Evolutionary conservation across 2,888 invertebrate species (phyloP).

Genomic region (Patella depressa): DNA sequence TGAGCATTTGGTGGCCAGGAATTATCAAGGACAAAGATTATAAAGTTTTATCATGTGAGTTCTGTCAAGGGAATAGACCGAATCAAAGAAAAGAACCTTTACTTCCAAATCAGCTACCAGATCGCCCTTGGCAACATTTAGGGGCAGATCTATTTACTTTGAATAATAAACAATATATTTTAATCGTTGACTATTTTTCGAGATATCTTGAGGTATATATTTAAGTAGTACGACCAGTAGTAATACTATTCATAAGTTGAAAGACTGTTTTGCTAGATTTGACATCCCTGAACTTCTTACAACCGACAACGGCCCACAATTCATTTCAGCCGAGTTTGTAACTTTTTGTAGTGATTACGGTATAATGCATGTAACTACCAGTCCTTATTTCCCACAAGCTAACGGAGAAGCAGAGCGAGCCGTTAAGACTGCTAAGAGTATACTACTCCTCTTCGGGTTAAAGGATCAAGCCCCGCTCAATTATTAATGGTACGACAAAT

Average conservation of each 20-base stretch:
- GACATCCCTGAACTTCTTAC: not conserved
- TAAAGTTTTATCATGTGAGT: no score
- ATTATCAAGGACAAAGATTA: no score
- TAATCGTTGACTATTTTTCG: constrained; percentile 32
- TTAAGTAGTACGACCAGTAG: no score
- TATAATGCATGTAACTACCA: no score
- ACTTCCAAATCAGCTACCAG: no score
- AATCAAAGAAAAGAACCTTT: no score
- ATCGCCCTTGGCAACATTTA: no score
- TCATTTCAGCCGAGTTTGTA: not conserved
- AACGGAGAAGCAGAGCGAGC: constrained; percentile 24
- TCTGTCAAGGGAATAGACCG: not conserved
- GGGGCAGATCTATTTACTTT: not conserved
- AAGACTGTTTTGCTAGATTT: no score
- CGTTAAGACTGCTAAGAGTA: constrained; percentile 24
- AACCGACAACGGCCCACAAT: constrained; percentile 30
- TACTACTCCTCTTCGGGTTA: constrained; percentile 18
- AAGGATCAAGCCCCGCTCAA: constrained; percentile 11
- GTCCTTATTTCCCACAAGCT: constrained; percentile 16
- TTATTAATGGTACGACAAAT: not conserved
- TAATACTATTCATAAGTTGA: no score
- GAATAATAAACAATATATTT: constrained; percentile 1
- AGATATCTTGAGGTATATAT: constrained; percentile 23
- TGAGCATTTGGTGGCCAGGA: constrained; percentile 17
- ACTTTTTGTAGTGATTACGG: no score